Conservation (phyloP, 2,113 vertebrate genomes). For the Telmatochromis sp. region DNA sequence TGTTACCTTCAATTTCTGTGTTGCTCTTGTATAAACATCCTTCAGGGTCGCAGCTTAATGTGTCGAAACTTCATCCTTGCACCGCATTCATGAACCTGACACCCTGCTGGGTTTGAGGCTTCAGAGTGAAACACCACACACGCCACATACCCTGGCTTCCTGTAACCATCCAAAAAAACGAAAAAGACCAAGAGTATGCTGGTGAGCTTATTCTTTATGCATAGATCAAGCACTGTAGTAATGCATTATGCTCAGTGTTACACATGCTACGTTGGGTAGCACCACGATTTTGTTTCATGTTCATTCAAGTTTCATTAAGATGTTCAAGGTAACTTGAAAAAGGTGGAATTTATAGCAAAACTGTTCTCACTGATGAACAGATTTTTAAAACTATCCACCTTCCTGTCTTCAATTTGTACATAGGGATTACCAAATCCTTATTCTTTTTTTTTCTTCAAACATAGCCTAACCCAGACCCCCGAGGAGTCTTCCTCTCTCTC, state of each 20-base stretch:
- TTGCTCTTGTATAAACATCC: constrained; percentile 14
- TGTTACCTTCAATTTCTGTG: not conserved
- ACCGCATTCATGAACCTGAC: constrained; percentile 58
- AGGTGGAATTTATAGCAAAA: not conserved
- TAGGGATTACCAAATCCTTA: not conserved
- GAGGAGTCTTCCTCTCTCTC: constrained; percentile 40
- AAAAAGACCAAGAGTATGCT: not conserved
- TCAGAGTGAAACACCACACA: constrained; percentile 29
- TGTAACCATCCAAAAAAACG: not conserved
- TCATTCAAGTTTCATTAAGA: not conserved
- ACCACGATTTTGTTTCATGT: not conserved
- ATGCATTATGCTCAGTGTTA: not conserved
- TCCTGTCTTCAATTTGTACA: not conserved
- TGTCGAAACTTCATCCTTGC: constrained; percentile 54
- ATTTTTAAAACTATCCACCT: constrained; percentile 3
- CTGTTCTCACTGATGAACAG: not conserved
- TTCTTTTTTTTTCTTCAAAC: constrained; percentile 47
- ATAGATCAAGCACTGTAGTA: not conserved
- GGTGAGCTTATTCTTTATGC: not conserved
- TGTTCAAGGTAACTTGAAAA: not conserved
- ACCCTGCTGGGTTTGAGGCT: constrained; percentile 44
- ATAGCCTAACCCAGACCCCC: constrained; percentile 17
- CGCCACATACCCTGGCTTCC: constrained; percentile 47
- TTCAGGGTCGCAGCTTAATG: constrained; percentile 16
- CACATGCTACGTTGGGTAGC: not conserved